Evolutionary conservation across 2,113 vertebrate genomes (phyloP).

Genomic region (Polypterus bichir): DNA sequence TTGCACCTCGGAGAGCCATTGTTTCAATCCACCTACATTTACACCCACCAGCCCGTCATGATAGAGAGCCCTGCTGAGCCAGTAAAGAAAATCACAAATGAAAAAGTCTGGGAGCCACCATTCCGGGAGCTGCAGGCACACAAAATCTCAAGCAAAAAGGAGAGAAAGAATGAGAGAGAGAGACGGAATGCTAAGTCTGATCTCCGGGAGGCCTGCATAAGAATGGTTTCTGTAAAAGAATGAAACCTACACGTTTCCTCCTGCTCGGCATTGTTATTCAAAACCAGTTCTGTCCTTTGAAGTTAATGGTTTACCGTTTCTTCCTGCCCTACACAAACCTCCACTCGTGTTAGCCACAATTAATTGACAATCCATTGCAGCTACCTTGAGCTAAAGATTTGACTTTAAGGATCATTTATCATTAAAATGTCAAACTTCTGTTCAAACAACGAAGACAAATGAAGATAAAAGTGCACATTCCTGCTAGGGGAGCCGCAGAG

Average conservation of each 20-base stretch:
- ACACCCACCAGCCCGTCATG: slow-evolving; percentile 18
- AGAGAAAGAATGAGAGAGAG: background rate
- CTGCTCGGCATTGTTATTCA: slow-evolving; percentile 27
- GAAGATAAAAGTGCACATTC: slow-evolving; percentile 39
- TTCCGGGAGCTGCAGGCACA: too few relatives aligned
- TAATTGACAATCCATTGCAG: slow-evolving; percentile 42
- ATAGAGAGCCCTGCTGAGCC: slow-evolving; percentile 24
- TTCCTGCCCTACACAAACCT: slow-evolving; percentile 24
- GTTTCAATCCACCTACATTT: slow-evolving; percentile 30
- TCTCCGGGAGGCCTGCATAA: slow-evolving; percentile 16
- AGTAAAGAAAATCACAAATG: slow-evolving; percentile 23
- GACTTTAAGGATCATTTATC: slow-evolving; percentile 40
- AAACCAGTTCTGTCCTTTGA: slow-evolving; percentile 22
- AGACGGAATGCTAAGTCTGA: background rate
- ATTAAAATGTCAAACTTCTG: slow-evolving; percentile 34
- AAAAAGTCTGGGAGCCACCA: slow-evolving; percentile 10
- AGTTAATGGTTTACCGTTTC: slow-evolving; percentile 39
- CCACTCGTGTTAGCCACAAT: slow-evolving; percentile 30
- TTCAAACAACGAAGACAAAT: slow-evolving; percentile 42
- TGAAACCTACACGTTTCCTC: slow-evolving; percentile 37
- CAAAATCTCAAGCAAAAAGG: too few relatives aligned
- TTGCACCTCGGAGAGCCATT: background rate
- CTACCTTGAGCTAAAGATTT: slow-evolving; percentile 38
- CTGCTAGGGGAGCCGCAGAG: background rate
- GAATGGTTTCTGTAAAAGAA: slow-evolving; percentile 26